Base-by-base conservation (phyloP, 2,113 vertebrate species). In the human region DNA sequence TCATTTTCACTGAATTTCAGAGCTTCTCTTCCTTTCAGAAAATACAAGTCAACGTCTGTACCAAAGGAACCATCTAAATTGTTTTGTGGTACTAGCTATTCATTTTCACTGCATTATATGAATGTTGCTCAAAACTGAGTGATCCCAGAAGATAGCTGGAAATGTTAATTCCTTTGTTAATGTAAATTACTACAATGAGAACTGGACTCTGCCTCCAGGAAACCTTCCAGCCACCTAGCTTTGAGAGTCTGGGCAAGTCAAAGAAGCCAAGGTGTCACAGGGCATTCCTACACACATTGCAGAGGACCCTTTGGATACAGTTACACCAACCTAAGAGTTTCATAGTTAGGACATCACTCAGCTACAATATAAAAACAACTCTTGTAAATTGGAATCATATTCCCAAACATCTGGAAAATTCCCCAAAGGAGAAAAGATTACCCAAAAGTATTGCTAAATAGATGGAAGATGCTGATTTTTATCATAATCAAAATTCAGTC, bases 391-490 rank as follows among this genome's bases (percentile, higher is more conserved):
- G 57, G 87, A 97, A 96, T 94, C 75, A 97, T 80, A 95, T 89
- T 97, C 83, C 82, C 64, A 97, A 96, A 97, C 82, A 97, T 97
- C 94, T 97, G 96, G 89, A 93, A 97, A 81, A 80, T 89, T 97
- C 96, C 91, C 79, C 92, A 97, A 94, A 95, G 80, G 94, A 92
- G 52, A 87, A 94, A 59, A 94, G 61, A 97, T 96, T 97, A 96
- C 50, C 89, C 76, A 64, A 91, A 97, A 96, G 88, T 95, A 97
- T 97, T 97, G 96, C 94, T 97, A 98, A 97, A 97, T 87, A 94
- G 68, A 97, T 91, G 85, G 94, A 96, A 91, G 89, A 93, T 40
- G 78, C 38, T 94, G 66, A 96, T 89, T 95, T 97, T 94, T 97
- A 92, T 93, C 84, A 83, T 68, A 97, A 91, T 95, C 75, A 94